Conservation (phyloP, 2,113 vertebrate species). For the Cacatua alba region DNA sequence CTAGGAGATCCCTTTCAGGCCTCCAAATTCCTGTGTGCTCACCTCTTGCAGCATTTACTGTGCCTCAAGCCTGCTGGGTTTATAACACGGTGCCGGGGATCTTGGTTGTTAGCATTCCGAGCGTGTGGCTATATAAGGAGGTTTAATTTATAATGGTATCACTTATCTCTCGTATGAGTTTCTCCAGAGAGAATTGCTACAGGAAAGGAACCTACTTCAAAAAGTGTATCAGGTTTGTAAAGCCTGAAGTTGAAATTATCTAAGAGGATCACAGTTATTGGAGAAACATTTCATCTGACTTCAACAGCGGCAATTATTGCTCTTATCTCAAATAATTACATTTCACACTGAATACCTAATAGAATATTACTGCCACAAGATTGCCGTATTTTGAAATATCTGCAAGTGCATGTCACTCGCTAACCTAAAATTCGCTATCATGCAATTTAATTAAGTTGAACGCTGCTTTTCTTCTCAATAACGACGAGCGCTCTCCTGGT, state of each 20-base stretch:
- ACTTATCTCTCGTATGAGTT: constrained; percentile 33
- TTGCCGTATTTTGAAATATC: constrained; percentile 18
- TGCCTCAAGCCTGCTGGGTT: neutral
- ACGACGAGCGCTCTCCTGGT: neutral
- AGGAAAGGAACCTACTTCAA: constrained; percentile 39
- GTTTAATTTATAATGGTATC: constrained; percentile 42
- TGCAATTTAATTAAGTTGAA: constrained; percentile 28
- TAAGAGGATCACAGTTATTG: constrained; percentile 47
- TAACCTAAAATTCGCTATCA: neutral
- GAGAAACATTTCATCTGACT: constrained; percentile 46
- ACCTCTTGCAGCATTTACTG: neutral
- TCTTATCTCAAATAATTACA: constrained; percentile 57
- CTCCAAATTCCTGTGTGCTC: neutral
- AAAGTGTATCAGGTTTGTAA: neutral
- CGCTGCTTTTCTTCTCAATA: neutral
- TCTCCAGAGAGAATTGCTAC: constrained; percentile 23
- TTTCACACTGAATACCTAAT: constrained; percentile 62
- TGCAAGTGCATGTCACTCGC: neutral
- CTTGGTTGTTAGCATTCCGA: neutral
- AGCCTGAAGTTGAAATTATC: constrained; percentile 53
- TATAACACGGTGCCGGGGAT: fast-evolving
- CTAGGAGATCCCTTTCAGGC: neutral
- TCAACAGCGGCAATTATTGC: neutral
- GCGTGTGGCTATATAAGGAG: neutral
- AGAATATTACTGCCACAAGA: constrained; percentile 50